Evolutionary conservation across 2,797 vertebrate genomes (phyloP).

Genomic region (Peromyscus aztecus): DNA sequence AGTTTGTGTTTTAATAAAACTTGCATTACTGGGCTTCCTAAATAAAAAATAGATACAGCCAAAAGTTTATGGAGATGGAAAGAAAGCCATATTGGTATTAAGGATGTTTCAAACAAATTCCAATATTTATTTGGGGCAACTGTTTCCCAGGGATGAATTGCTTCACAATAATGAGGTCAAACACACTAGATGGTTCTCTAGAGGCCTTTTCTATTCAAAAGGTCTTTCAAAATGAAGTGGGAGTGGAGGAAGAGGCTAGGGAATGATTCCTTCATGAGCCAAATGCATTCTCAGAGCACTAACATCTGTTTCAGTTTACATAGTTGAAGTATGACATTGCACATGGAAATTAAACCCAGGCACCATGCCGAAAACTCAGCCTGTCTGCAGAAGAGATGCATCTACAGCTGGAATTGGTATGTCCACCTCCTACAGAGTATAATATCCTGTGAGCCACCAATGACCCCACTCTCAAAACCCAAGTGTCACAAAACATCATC

Average conservation of each 20-base stretch:
- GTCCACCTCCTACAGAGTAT: constrained; percentile 32
- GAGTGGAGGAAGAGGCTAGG: constrained; percentile 28
- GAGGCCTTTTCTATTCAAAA: constrained; percentile 67
- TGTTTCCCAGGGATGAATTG: constrained; percentile 72
- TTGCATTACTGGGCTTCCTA: constrained; percentile 23
- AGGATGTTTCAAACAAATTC: constrained; percentile 62
- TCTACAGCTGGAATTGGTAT: constrained; percentile 42
- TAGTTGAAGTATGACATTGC: constrained; percentile 77
- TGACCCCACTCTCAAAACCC: neutral
- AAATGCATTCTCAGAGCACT: constrained; percentile 68
- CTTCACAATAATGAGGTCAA: constrained; percentile 64
- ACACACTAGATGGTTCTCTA: constrained; percentile 59
- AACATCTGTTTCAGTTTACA: constrained; percentile 77
- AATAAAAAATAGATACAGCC: constrained; percentile 47
- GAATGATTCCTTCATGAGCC: constrained; percentile 32
- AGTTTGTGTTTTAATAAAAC: constrained; percentile 40
- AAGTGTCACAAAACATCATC: constrained; percentile 53
- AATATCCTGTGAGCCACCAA: neutral
- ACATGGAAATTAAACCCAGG: constrained; percentile 74
- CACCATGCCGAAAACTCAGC: constrained; percentile 55
- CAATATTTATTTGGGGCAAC: constrained; percentile 68
- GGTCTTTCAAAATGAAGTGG: constrained; percentile 72
- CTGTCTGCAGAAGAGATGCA: constrained; percentile 25
- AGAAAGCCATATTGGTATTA: neutral
- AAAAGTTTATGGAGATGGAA: constrained; percentile 36